Conservation (phyloP, 2,888 invertebrate genomes). For the Agonum fuliginosum region DNA sequence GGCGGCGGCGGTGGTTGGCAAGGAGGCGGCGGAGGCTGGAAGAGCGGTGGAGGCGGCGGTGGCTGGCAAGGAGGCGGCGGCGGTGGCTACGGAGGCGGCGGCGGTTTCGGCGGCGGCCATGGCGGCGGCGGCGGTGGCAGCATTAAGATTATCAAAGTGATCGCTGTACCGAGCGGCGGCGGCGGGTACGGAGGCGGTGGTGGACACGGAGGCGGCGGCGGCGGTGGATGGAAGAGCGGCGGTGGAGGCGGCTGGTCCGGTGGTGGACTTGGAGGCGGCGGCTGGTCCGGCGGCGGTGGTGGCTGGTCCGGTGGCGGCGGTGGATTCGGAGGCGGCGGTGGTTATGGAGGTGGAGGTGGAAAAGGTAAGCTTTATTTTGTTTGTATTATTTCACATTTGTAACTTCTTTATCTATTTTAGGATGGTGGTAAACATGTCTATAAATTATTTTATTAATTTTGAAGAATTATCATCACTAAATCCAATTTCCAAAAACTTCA, state of each 20-base stretch:
- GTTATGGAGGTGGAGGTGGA: constrained; percentile 62
- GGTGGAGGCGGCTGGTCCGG: constrained; percentile 64
- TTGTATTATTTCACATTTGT: background rate
- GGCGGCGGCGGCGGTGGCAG: constrained; percentile 54
- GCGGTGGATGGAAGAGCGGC: constrained; percentile 65
- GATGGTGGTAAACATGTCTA: constrained; percentile 50
- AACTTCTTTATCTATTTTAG: constrained; percentile 22
- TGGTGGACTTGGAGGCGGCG: constrained; percentile 57
- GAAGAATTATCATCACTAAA: constrained; percentile 30
- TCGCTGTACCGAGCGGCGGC: constrained; percentile 61
- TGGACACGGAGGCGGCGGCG: constrained; percentile 60
- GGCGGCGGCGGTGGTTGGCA: constrained; percentile 62
- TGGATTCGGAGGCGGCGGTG: constrained; percentile 63
- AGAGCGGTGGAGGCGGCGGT: constrained; percentile 26
- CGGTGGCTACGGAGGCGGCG: constrained; percentile 59
- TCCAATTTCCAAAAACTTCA: constrained; percentile 51
- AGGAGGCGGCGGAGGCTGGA: constrained; percentile 60
- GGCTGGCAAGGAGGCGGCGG: constrained; percentile 60
- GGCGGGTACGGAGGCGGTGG: constrained; percentile 61
- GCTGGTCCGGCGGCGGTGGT: constrained; percentile 64
- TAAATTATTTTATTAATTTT: constrained; percentile 4
- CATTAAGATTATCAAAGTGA: constrained; percentile 54
- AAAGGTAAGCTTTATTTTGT: constrained; percentile 32
- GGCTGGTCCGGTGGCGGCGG: constrained; percentile 64
- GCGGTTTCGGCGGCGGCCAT: constrained; percentile 37